Percentiles rank a stretch among this genome's conserved stretches.
phyloP scores from a whole-genome alignment of 2,797 vertebrate species.

The Hippocampus kuda region DNA sequence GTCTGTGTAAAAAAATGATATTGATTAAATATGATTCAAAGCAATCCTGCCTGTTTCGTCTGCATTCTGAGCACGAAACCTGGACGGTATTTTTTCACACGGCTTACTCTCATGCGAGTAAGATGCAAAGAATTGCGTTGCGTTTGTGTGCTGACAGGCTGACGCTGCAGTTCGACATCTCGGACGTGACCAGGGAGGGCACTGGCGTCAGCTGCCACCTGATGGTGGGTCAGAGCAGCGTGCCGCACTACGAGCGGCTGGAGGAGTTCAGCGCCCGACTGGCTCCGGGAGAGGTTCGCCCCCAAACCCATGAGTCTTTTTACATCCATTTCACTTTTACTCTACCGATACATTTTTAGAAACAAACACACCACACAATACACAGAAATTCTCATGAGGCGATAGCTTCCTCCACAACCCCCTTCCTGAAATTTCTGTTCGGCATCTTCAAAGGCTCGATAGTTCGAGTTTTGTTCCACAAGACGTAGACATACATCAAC shows the following conservation, averaged over 20 bases:
- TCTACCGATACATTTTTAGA: neutral
- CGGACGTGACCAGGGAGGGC: slow-evolving; percentile 82
- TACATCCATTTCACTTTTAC: neutral
- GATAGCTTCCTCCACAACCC: too few species aligned
- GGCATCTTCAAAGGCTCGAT: too few species aligned
- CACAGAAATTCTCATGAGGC: neutral
- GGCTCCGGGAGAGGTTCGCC: slow-evolving; percentile 80
- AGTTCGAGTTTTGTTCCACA: too few species aligned
- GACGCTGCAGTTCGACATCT: slow-evolving; percentile 87
- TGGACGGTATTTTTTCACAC: too few species aligned
- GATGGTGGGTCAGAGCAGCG: slow-evolving; percentile 95
- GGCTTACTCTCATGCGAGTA: neutral
- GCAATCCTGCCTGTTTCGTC: too few species aligned
- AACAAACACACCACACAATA: neutral
- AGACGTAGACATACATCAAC: too few species aligned
- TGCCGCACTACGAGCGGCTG: slow-evolving; percentile 92
- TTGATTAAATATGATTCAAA: too few species aligned
- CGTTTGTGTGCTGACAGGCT: slow-evolving; percentile 51
- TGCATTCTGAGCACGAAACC: too few species aligned
- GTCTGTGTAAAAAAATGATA: too few species aligned
- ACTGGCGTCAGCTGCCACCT: slow-evolving; percentile 84
- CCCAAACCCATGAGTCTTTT: neutral
- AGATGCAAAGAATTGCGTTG: neutral
- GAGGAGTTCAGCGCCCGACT: slow-evolving; percentile 85
- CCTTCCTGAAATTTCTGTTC: too few species aligned